Base-by-base conservation (phyloP, 2,797 vertebrate genomes). In the Sebastes taczanowskii region DNA sequence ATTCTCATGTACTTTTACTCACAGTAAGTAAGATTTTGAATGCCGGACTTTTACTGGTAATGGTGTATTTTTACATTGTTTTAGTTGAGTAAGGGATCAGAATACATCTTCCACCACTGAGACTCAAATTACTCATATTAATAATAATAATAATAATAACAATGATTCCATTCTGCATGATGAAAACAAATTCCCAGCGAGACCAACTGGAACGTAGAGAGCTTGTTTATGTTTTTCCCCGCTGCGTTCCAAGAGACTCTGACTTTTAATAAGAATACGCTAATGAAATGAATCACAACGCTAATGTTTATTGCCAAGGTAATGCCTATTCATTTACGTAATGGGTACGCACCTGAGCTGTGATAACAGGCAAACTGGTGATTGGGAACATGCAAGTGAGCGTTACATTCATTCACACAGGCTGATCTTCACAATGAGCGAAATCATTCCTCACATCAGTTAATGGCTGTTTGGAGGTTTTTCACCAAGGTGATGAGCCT, bases 321-420 rank as follows among this genome's bases (percentile, higher is more conserved):
- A 82, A 86, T 83, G 83, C 71, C 82, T 88, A 53, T 88, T 93
- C 80, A 92, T 92, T 91, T 80, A 71, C 49, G 59, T 86, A 89
- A 91, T 90, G 83, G 85, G 82, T 70, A 52, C 18, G 59, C 82
- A 86, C 81, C 90, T 84, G 84, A 91, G 77, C 83, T 80, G 83
- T 49, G 14, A 66, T 82, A 90, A 89, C 59, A 83, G 71, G 59
- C 62, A 71, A 73, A 81, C 56, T 16, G 59, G 65, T 92, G 84
- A 87, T 89, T 77, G 85, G 79, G 67, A 89, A 86, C 76, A 66
- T 65, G 66, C 11, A 32, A 85, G 70, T 25, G 77, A 70, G 66
- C 29, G 59, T 61, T 38, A 23, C 77, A 35, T 72, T 77, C 77
- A 35, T 72, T 77, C 80, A 30, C 77, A 63, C 60, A 73, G 59